Conservation (phyloP, 2,888 invertebrate genomes). For the Drosophila buzzatii region DNA sequence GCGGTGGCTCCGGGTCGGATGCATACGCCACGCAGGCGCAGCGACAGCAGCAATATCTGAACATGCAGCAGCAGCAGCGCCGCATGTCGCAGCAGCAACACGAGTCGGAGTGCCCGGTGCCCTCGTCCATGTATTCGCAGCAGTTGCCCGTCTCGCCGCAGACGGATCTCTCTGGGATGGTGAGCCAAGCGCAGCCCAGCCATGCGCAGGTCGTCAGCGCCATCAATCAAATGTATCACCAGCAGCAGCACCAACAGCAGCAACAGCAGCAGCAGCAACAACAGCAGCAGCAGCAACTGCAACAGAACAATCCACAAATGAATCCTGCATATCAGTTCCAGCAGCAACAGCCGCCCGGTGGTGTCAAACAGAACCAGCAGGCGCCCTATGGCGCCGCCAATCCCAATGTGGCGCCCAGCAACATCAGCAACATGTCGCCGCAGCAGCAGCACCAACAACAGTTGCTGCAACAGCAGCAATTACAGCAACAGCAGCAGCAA, state of each 20-base stretch:
- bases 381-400: constrained; percentile 45
- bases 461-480: constrained; percentile 68
- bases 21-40: constrained; percentile 74
- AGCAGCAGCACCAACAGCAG: constrained; percentile 73
- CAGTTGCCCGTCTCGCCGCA: constrained; percentile 84
- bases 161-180: constrained; percentile 82
- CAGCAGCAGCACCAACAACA: constrained; percentile 67
- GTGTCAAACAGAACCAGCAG: constrained; percentile 48
- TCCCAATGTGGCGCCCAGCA: constrained; percentile 61
- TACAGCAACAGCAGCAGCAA: constrained; percentile 64
- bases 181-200: constrained; percentile 80
- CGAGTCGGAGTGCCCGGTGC: constrained; percentile 83
- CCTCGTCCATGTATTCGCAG: constrained; percentile 85
- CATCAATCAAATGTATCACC: constrained; percentile 81
- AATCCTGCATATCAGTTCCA: constrained; percentile 84
- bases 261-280: constrained; percentile 23
- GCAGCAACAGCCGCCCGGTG: constrained; percentile 83
- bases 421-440: constrained; percentile 62
- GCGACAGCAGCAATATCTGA: constrained; percentile 75
- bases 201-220: constrained; percentile 77
- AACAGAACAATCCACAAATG: constrained; percentile 78
- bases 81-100: constrained; percentile 75
- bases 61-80: constrained; percentile 68
- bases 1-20: constrained; percentile 58
- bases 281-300: constrained; percentile 52